Base-by-base conservation (phyloP, 2,113 vertebrate genomes). In the Nothobranchius kuhntae region DNA sequence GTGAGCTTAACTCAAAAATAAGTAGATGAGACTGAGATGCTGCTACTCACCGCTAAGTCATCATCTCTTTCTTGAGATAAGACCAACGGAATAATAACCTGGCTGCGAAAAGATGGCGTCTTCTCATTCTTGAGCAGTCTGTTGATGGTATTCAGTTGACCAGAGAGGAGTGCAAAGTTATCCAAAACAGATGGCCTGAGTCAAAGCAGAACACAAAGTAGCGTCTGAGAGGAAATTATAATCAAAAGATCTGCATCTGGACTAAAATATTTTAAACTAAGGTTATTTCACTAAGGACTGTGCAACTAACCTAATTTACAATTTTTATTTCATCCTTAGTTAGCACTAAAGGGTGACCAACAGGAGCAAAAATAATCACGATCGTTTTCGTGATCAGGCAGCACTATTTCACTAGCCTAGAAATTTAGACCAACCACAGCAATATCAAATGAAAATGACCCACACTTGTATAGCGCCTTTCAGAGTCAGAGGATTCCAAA, bases 111-210 rank as follows among this genome's bases (percentile, higher is more conserved):
- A 0, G 96, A 92, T 0, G 97, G 97, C 0, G 96, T 98, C 91
- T 99, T 99, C 86, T 99, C 98, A 17, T 96, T 95, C 80, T 95
- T 96, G 5, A 99, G 91, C 30, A 99, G 94, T 77, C 98, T 99
- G 82, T 99, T 99, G 83, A 99, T 90, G n/a, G 96, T 98, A 87
- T 98, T 99, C 68, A 99, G 80, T 79, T 99, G 98, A 38, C 98
- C 96, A 3, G 98, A 98, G 0, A 99, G 91, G 65, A 99, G 88
- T 0, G 97, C 98, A 82, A 99, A 99, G 88, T 95, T 99, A 88
- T 99, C 98, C 89, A 99, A 82, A 53, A 99, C 96, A 14, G 96
- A 97, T 0, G 98, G 98, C 98, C 98, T 99, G 62, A 4, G 61
- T 24, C 54, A 82, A 74, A 59, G 36, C 2, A 73, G 48, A 50